Conservation (phyloP, 2,113 vertebrate genomes). For the Neolamprologus devosi region DNA sequence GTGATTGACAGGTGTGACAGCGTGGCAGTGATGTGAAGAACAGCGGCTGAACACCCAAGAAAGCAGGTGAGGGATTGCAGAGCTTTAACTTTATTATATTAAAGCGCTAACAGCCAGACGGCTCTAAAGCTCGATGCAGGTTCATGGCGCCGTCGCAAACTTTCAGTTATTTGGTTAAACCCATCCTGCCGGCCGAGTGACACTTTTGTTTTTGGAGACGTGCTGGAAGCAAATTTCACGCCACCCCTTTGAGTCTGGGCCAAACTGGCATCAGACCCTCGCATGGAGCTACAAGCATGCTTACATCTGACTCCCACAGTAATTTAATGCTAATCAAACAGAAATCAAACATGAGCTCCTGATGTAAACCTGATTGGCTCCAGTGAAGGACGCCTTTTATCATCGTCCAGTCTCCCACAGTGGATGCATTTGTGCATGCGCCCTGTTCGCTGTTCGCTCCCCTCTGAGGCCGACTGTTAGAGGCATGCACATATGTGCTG, state of each 20-base stretch:
- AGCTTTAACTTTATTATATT: background rate
- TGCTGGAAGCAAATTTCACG: background rate
- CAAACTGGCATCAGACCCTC: background rate
- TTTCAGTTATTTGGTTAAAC: background rate
- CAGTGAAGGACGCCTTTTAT: background rate
- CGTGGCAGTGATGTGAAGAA: background rate
- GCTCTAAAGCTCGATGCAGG: background rate
- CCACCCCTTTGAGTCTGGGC: background rate
- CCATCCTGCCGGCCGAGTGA: rapidly evolving
- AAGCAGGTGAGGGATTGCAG: background rate
- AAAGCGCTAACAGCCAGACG: background rate
- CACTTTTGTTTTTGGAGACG: background rate
- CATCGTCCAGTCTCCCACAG: background rate
- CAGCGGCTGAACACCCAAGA: background rate
- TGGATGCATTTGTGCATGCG: background rate
- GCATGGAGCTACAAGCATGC: background rate
- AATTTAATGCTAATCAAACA: background rate
- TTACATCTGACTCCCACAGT: background rate
- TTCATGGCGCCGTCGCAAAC: background rate
- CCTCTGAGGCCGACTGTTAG: background rate
- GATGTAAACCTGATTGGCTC: background rate
- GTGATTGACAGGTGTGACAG: background rate
- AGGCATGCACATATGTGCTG: constrained; percentile 2
- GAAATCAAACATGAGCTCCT: background rate
- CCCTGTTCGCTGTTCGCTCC: background rate